Evolutionary conservation across 2,888 invertebrate genomes (phyloP), one percentile per base, ranked within the genome.

Genomic region (Lydus trimaculatus): DNA sequence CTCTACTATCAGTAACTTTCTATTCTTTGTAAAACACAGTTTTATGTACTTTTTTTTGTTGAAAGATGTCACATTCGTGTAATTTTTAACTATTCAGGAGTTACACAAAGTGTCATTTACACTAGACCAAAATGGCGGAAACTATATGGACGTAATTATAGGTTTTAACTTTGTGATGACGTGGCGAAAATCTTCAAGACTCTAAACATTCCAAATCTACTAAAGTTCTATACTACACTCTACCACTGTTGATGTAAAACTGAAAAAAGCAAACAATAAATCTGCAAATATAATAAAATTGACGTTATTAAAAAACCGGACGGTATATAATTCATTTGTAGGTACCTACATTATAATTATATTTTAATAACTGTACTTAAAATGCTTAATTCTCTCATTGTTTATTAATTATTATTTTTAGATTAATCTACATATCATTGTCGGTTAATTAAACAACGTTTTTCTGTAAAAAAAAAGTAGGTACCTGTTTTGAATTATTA

Each of bases 281-380:
- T 56, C 25, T 56, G 56, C 56, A 56, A 56, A 56, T 25, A 56
- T 20, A 20, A 48, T 48, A 8, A 20, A 20, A 20, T 20, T 48
- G 20, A 78, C 58, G 78, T 80, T 56, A 15, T 25, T 13, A 23
- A 56, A 56, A 56, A 56, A 56, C 7, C 15, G 15, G 4, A 56
- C 56, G 13, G 8, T 56, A 11, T 48, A n/a, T 2, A 28, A 28
- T 28, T 28, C 28, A 4, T 28, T 3, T 28, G 28, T 28, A 28
- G 4, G 4, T 28, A 28, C n/a, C n/a, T 13, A 39, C n/a, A 7
- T 43, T 43, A 43, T 43, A 43, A 48, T 48, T 48, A 48, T n/a
- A 9, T 20, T 48, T 9, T 20, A 48, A 20, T 48, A n/a, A 43
- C 43, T 43, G n/a, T 48, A 20, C 15, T 17, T 20, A 48, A 48